Base-by-base conservation (phyloP, 2,888 invertebrate species). In the Erebia aethiops region DNA sequence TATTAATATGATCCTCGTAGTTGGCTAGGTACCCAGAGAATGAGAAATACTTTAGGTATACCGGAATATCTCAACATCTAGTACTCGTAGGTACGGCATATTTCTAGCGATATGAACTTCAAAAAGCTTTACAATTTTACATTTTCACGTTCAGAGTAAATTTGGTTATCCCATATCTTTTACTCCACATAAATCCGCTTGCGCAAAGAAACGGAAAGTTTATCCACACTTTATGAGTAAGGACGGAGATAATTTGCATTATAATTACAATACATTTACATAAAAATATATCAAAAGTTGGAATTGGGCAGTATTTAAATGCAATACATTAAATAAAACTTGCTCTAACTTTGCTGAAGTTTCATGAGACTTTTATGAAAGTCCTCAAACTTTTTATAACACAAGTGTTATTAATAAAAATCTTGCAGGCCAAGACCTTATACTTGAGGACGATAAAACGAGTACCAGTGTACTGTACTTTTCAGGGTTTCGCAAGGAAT, bases 371-470 rank as follows among this genome's bases (percentile, higher is more conserved):
- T 67, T 71, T 61, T 54, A 63, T 65, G 51, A 63, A 57, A 62
- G 18, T 71, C 67, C 14, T 35, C 63, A 49, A 67, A 71, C 70
- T 71, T 71, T 52, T 35, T 61, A 46, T 56, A 66, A 49, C 67
- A 56, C 35, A 62, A 71, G 62, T 67, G 62, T 51, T 49, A 62
- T 71, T 63, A 67, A 71, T 67, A 71, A 56, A 70, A 70, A 65
- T 58, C 51, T 51, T 54, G n/a, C n/a, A n/a, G 18, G 57, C 4
- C 26, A 43, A 18, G 43, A 61, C 43, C 65, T 51, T 58, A 51
- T 52, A 67, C 60, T 60, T 58, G 43, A 65, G 16, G 16, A 26
- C 18, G 64, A 52, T 52, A 41, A 52, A 64, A 64, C 16, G 35
- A 52, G 52, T 64, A 16, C 16, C 35, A 8, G 26, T 10, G 3